phyloP scores from a whole-genome alignment of 2,888 invertebrate species.

The Perizoma flavofasciatum region DNA sequence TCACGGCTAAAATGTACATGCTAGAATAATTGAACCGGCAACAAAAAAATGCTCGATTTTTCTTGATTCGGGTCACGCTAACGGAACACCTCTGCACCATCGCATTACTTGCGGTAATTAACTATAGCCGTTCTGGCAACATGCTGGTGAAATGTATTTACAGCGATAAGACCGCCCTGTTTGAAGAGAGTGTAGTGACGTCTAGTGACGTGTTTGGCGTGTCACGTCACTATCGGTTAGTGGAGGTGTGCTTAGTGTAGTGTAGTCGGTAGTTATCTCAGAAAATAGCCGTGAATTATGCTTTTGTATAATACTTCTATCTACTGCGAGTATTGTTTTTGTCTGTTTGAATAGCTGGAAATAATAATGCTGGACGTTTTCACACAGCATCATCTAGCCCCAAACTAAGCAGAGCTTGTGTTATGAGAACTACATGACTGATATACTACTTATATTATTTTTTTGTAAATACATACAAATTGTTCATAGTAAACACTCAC shows the following conservation, averaged over 20 bases:
- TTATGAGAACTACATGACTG: too few species aligned
- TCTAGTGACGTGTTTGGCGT: constrained; percentile 24
- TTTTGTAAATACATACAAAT: too few species aligned
- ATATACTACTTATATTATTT: too few species aligned
- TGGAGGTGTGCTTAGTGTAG: not conserved
- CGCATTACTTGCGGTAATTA: constrained; percentile 27
- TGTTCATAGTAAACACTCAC: too few species aligned
- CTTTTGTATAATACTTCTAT: constrained; percentile 36
- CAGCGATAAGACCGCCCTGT: constrained; percentile 23
- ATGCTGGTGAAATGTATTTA: constrained; percentile 14
- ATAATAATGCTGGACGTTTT: too few species aligned
- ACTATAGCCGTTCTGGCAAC: constrained; percentile 17
- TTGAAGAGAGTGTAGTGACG: constrained; percentile 21
- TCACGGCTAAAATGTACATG: too few species aligned
- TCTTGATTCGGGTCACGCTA: constrained; percentile 22
- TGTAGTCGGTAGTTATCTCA: not conserved
- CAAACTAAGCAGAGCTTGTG: too few species aligned
- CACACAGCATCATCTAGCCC: too few species aligned
- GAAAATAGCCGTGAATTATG: constrained; percentile 23
- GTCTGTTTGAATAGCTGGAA: too few species aligned
- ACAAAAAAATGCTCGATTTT: constrained; percentile 21
- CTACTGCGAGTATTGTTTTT: constrained; percentile 25
- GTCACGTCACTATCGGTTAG: constrained; percentile 12
- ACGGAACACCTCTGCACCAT: constrained; percentile 16
- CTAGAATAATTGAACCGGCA: not conserved